Evolutionary conservation across 2,113 vertebrate species (phyloP).

Genomic region (Scophthalmus maximus): DNA sequence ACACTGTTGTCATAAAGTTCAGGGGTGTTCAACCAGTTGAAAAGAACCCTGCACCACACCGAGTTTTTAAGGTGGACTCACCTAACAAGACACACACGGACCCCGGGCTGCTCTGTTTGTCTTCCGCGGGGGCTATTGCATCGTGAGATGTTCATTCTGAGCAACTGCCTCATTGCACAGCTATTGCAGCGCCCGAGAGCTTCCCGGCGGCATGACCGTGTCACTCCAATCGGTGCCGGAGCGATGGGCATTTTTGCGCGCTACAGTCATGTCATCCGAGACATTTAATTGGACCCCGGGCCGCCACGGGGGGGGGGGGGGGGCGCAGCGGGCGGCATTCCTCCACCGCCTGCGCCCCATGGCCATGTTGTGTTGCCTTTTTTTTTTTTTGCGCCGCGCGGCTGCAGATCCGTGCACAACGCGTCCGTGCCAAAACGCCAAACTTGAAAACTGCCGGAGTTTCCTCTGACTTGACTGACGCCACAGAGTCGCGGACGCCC

Average conservation of each 20-base stretch:
- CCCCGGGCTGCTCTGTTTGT: constrained; percentile 31
- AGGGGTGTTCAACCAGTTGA: too few relatives aligned
- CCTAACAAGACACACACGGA: constrained; percentile 2
- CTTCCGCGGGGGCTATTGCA: constrained; percentile 50
- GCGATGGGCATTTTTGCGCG: constrained; percentile 91
- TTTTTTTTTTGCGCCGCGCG: too few relatives aligned
- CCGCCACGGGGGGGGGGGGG: constrained; percentile 82
- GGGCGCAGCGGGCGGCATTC: constrained; percentile 88
- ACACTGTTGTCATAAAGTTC: too few relatives aligned
- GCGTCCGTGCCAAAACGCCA: constrained; percentile 32
- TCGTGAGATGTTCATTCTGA: constrained; percentile 69
- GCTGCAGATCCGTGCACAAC: constrained; percentile 35
- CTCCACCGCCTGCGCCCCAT: constrained; percentile 83
- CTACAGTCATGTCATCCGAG: constrained; percentile 94
- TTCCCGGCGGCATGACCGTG: constrained; percentile 79
- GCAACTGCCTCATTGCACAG: constrained; percentile 81
- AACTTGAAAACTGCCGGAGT: constrained; percentile 34
- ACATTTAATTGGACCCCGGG: constrained; percentile 93
- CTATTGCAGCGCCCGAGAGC: constrained; percentile 74
- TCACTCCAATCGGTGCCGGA: constrained; percentile 85
- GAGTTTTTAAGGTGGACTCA: too few relatives aligned
- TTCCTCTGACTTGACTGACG: constrained; percentile 6
- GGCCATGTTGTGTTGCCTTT: constrained; percentile 62
- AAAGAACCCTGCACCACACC: too few relatives aligned
- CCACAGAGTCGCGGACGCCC: background rate